Evolutionary conservation across 2,797 vertebrate species (phyloP), one percentile per base, ranked within the genome.

Genomic region (Mycteria americana): DNA sequence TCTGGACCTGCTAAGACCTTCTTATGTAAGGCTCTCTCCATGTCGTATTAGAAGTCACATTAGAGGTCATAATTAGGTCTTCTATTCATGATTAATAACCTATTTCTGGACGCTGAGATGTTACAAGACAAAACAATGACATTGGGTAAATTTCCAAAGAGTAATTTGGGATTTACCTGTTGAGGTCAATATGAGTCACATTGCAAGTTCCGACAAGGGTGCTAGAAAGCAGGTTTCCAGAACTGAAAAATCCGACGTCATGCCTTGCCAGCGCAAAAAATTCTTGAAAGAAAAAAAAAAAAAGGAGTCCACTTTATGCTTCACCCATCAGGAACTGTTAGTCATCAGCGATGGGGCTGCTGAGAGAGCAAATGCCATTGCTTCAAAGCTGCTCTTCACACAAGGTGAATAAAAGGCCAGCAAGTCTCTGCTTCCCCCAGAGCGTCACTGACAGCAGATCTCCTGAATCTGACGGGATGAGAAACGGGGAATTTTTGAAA

Each of bases 241-340:
- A n/a, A 63, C 56, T 33, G 53, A 87, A 33, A 88, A 24, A 25
- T 54, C 74, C 21, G 0, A 72, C 4, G 28, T 91, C 77, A 86
- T 16, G 9, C 64, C 53, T 39, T 1, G 27, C 27, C 67, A 87
- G 77, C 50, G 21, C 64, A 43, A 51, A n/a, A 65, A 62, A 13
- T 0, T 16, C 7, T 7, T 33, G 6, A 24, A 41, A 24, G 41
- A 41, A 24, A 41, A 41, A 22, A 12, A 28, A 19, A 18, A 10
- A 3, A 19, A 9, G 11, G 45, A 33, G 46, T 22, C 35, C 51
- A 30, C 1, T 53, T 51, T 5, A 8, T 67, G 48, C 56, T 88
- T 81, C 45, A 17, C 30, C 41, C 65, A 41, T 9, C 68, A 80
- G 96, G 88, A 97, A 91, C 92, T 94, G 86, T 97, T 97, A 97